Base-by-base conservation (phyloP, 2,797 vertebrate species). In the Schizopygopsis pylzovi region DNA sequence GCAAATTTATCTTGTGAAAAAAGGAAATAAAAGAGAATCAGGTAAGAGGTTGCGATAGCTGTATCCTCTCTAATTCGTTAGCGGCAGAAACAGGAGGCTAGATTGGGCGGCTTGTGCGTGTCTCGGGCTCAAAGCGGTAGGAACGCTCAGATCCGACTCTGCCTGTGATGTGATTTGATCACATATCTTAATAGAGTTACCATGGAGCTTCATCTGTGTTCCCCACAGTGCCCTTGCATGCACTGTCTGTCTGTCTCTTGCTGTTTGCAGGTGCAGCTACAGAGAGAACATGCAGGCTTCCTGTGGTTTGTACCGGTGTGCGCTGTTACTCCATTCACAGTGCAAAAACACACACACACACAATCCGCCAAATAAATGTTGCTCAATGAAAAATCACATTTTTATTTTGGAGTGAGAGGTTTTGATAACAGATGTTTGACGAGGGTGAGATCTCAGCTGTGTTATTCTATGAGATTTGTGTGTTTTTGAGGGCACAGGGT, bases 171-270 rank as follows among this genome's bases (percentile, higher is more conserved):
- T 88, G 76, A 89, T 89, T 85, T 73, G 52, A 85, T 85, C 65
- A 72, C 70, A 81, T 56, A 75, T 89, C 70, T 89, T 87, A 83
- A 89, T 88, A 83, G 84, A 88, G 85, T 88, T 87, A 77, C 82
- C 83, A 87, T 85, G 82, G 85, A 85, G 85, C 82, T 82, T 89
- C 18, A 79, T 82, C 72, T 70, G 45, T 81, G 61, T 83, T 83
- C 52, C 56, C 76, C 47, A 59, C 65, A 79, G 76, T 68, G 52
- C 78, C 49, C 71, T 70, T 61, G 71, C 49, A 39, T 43, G 71
- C 79, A 1, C 56, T 67, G 28, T 80, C 68, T 81, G 37, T 61
- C 63, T 82, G 72, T 67, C 41, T 88, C 73, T 16, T 45, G 68
- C 82, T 80, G 67, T 70, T 73, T 86, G 84, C 89, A 90, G 89